Percentiles rank a stretch among this genome's conserved stretches.
These are phyloP conservation scores for Spongia lamella DNA, from an alignment of 37 sponge, comb jelly and placozoan genomes.

Conservation along the genomic window DNA sequence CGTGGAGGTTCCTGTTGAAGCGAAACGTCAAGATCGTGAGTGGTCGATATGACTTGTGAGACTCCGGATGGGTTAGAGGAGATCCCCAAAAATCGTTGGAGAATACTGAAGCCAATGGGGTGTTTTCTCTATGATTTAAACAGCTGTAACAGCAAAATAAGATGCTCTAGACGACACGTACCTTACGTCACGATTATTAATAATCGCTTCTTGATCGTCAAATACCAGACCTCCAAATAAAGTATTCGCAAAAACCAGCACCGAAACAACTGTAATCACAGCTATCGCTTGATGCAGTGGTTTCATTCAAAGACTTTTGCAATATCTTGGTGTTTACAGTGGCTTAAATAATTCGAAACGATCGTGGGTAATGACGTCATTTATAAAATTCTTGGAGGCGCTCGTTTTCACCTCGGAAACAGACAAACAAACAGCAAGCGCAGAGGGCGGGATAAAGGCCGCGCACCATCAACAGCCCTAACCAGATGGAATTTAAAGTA, in stretches of 20 bases:
- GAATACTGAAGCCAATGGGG: constrained; percentile 54
- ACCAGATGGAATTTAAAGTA: constrained; percentile 42
- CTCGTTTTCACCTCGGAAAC: too few relatives aligned
- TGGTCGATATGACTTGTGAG: constrained; percentile 91
- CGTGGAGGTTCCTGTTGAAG: constrained; percentile 60
- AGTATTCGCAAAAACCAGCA: constrained; percentile 59
- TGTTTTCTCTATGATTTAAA: constrained; percentile 25
- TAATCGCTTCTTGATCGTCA: constrained; percentile 83
- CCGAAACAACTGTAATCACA: constrained; percentile 13
- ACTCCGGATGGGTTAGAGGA: constrained; percentile 64
- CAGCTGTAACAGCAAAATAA: neutral
- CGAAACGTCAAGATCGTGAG: constrained; percentile 75
- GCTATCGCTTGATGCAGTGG: neutral
- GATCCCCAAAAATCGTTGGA: constrained; percentile 88
- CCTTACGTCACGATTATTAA: constrained; percentile 72
- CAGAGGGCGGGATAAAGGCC: neutral
- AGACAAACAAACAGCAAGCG: too few relatives aligned
- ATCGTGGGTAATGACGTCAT: too few relatives aligned
- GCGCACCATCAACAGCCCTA: constrained; percentile 1
- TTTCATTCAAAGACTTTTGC: too few relatives aligned
- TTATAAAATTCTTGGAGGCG: too few relatives aligned
- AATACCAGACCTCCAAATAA: constrained; percentile 72
- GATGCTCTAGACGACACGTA: neutral
- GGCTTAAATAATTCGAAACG: too few relatives aligned
- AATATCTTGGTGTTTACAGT: too few relatives aligned